Base-by-base conservation (phyloP, 2,888 invertebrate genomes). In the Caradrina kadenii region DNA sequence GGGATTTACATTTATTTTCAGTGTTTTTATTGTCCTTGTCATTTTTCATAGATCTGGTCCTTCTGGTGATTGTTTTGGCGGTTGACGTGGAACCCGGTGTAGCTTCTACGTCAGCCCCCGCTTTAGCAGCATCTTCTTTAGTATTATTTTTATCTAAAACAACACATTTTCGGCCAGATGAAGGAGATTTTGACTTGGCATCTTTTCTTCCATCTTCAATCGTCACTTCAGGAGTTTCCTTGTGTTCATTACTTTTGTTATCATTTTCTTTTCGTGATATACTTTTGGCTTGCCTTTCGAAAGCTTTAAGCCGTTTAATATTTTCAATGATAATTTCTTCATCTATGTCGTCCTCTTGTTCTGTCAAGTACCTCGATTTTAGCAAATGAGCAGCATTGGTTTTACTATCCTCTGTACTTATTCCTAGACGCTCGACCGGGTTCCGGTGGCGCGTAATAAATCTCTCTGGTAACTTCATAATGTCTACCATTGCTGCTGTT, bases 251-350 rank as follows among this genome's bases (percentile, higher is more conserved):
- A 42, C 22, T 70, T 65, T 74, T 72, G 39, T 22, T 66, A 35
- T 35, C 45, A 8, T 42, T 26, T 69, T 65, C 76, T 4, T 59
- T 73, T 56, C 13, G 71, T 26, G 52, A 31, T 10, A 55, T 55
- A 53, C 21, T 53, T 69, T 81, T 48, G 56, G 50, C 79, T 88
- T 89, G 1, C 60, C 39, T 67, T 31, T 86, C 87, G n/a, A 87
- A 89, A 50, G 48, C 88, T 83, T 90, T 93, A 8, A 94, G 77
- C 19, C 92, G 83, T 49, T 86, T 85, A 74, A 94, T 87, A 76
- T 94, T 94, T 86, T 92, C 91, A 50, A 75, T 85, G 11, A 94
- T 88, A 55, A 93, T 91, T 39, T 93, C 92, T 35, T 75, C 85
- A 67, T 92, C 87, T n/a, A 93, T 87, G 58, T 89, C 85, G 48